Base-by-base conservation (phyloP, 2,888 invertebrate genomes). In the Zygaena filipendulae region DNA sequence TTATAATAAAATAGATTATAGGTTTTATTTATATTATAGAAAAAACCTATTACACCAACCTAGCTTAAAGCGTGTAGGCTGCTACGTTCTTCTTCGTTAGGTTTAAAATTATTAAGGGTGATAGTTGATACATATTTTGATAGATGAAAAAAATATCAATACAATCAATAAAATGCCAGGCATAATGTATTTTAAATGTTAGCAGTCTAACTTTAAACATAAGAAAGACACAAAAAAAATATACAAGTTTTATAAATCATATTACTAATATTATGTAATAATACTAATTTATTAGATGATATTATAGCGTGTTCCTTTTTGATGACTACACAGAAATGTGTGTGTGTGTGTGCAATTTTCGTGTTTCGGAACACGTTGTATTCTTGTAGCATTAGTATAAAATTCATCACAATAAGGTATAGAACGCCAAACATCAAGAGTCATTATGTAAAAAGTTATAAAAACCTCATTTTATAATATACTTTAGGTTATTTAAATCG, bases 1-100 rank as follows among this genome's bases (percentile, higher is more conserved):
- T 75, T 74, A 59, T 71, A n/a, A n/a, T n/a, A 70, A 60, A 47
- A 38, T 74, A 72, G 68, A 43, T n/a, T 43, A 66, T 72, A 74
- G 57, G 66, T 49, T 50, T 54, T 75, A 74, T 77, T 72, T 75
- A 74, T 71, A 70, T 59, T 44, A 62, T 60, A 69, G 55, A 67
- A 47, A 61, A 44, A 42, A 31, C 52, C 47, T 68, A 70, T 70
- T 70, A 67, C 69, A 69, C 59, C 48, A 60, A 54, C 45, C 40
- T 45, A 45, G 43, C 43, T 40, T 49, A 42, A 34, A 47, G 54
- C 51, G 46, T 56, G 52, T 72, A 74, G 69, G 58, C 54, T 58
- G 66, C 64, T 61, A 61, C 50, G 56, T 58, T 58, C 43, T 53
- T 74, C 74, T 74, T 75, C 47, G 45, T 50, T 70, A 71, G 66